Base-by-base conservation (phyloP, 2,797 vertebrate species). In the Emydoidea blandingii region DNA sequence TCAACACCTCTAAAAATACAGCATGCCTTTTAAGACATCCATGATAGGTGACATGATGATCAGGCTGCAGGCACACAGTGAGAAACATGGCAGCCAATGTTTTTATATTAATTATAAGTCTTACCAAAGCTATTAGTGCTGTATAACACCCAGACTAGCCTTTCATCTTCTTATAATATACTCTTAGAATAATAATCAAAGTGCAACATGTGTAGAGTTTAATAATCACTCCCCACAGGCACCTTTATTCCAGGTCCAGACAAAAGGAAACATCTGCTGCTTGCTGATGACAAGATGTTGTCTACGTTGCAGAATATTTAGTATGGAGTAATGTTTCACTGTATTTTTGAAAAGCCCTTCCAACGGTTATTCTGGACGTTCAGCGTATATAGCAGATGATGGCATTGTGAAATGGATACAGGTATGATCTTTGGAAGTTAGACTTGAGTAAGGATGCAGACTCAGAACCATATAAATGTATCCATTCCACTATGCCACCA, bases 151-250 rank as follows among this genome's bases (percentile, higher is more conserved):
- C 74, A 91, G 87, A 88, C 95, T 84, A 87, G 88, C 84, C 88
- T 94, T 86, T 93, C 81, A 72, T 94, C 85, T 86, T 87, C 86
- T 59, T 86, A 91, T 86, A 19, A 9, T 79, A 92, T 65, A 82
- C 57, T 95, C 89, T 96, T 92, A 96, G 82, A 81, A 94, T 92
- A 97, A 83, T 96, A 97, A 96, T 95, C 96, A 94, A 97, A 96
- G 94, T 81, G 91, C 89, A 96, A 95, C 89, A 94, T 9, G 6
- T 93, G 96, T 94, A 86, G 81, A 90, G 62, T 91, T 97, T 95
- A 95, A 96, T 83, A 96, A 95, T 81, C 92, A 2, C 62, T 96
- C 94, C 91, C 94, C 89, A 96, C 59, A 90, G 94, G 94, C 92
- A 95, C 92, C 81, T 94, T 96, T 95, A 53, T 94, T 96, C 95